Base-by-base conservation (phyloP, 2,888 invertebrate genomes). In the Chalcis sispes region DNA sequence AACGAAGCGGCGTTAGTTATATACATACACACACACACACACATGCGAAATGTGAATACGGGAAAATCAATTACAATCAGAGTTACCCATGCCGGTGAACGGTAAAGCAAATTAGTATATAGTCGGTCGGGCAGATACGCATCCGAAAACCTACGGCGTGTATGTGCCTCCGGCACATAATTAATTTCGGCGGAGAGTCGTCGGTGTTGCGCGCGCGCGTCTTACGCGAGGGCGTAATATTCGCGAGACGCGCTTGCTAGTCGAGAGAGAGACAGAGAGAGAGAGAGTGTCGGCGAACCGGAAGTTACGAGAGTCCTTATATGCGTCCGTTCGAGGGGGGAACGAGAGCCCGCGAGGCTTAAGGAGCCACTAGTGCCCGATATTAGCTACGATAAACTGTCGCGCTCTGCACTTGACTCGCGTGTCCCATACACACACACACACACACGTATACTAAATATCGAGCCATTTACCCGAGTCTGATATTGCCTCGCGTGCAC, bases 261-360 rank as follows among this genome's bases (percentile, higher is more conserved):
- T 10, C 36, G 36, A 36, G 36, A 36, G 10, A 36, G 36, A 36
- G 36, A 36, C 36, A 10, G 18, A 61, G 70, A 74, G 64, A 61
- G 74, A 71, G 75, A 79, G 75, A 77, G 81, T 73, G 78, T 77
- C n/a, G n/a, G 77, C 70, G 72, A 79, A 72, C 73, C 78, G 79
- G 80, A 83, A 83, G 83, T 85, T 84, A 83, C 79, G 85, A 83
- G 82, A 80, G 80, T 81, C 79, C 79, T 75, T 81, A 46, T n/a
- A 80, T 80, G 62, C 80, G 81, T 77, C 62, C 65, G 58, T 56
- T 65, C 54, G 46, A 56, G 46, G 48, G 40, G 59, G 25, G 5
- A 50, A n/a, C 25, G n/a, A n/a, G n/a, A 36, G 15, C 40, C 7
- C 15, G 42, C 15, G 36, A 18, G 29, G 73, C 65, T 69, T 54